Percentiles rank a stretch among this genome's conserved stretches.
phyloP scores from a whole-genome alignment of 2,888 invertebrate genomes.

The Drosophila setosimentum region DNA sequence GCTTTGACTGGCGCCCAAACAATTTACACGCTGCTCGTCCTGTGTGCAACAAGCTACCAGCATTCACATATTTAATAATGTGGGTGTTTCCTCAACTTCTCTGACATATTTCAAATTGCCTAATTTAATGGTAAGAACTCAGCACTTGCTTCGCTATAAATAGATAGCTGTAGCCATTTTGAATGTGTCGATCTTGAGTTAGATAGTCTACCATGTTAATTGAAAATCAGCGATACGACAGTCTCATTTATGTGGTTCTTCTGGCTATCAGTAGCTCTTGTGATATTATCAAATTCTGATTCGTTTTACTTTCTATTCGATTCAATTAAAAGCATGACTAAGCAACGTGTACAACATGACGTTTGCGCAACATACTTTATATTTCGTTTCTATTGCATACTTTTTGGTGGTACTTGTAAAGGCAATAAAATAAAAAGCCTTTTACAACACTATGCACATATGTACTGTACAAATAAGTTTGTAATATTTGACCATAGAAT shows the following conservation, averaged over 20 bases:
- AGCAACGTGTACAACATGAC: conserved; percentile 8
- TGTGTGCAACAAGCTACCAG: conserved; percentile 15
- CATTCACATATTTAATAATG: conserved; percentile 8
- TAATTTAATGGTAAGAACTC: neutral
- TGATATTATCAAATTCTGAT: conserved; percentile 19
- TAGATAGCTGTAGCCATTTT: neutral
- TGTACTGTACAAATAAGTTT: too few relatives aligned
- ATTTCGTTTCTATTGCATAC: neutral
- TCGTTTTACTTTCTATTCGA: neutral
- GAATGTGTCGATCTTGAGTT: neutral
- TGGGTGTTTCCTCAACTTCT: neutral
- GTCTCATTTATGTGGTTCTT: conserved; percentile 12
- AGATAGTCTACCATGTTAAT: conserved; percentile 4
- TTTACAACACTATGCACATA: too few relatives aligned
- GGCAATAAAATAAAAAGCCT: neutral
- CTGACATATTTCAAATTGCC: conserved; percentile 3
- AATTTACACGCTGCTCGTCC: conserved; percentile 9
- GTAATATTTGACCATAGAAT: neutral
- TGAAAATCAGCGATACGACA: conserved; percentile 10
- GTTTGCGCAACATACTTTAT: conserved; percentile 14
- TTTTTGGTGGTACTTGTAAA: conserved; percentile 2
- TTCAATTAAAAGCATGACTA: conserved; percentile 1
- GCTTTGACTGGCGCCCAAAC: conserved; percentile 31
- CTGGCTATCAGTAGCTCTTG: conserved; percentile 11
- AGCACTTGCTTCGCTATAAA: neutral